Percentiles rank a stretch among this genome's conserved stretches.
Conservation (phyloP, 2,888 invertebrate genomes). For the Eilema sororculum region DNA sequence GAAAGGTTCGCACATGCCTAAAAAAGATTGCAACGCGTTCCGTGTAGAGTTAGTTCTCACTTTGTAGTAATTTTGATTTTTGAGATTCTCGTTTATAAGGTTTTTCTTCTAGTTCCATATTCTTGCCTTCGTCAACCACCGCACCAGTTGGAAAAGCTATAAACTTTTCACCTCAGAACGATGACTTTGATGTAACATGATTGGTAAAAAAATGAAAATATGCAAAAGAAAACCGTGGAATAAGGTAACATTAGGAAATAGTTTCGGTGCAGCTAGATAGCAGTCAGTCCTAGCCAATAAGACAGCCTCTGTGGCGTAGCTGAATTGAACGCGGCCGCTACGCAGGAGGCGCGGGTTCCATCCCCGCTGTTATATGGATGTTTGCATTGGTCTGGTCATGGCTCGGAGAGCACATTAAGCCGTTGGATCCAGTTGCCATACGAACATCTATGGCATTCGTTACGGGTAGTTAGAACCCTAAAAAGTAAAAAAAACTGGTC, state of each 20-base stretch:
- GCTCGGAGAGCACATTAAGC: too few species aligned
- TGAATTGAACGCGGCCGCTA: too few species aligned
- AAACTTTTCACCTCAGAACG: slow-evolving; percentile 1
- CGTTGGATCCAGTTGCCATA: too few species aligned
- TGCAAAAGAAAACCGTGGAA: slow-evolving; percentile 59
- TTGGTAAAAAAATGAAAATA: slow-evolving; percentile 56
- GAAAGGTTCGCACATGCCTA: too few species aligned
- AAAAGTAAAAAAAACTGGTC: too few species aligned
- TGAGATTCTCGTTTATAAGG: not conserved
- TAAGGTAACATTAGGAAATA: not conserved
- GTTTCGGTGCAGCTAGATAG: not conserved
- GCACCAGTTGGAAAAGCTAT: slow-evolving; percentile 16
- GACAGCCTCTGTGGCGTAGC: too few species aligned
- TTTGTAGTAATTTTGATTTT: too few species aligned
- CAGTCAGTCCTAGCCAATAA: not conserved
- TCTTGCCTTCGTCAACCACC: slow-evolving; percentile 1
- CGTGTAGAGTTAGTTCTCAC: not conserved
- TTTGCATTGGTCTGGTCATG: too few species aligned
- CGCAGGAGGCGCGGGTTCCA: too few species aligned
- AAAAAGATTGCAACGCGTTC: slow-evolving; percentile 4
- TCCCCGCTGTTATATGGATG: too few species aligned
- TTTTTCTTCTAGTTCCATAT: slow-evolving; percentile 6
- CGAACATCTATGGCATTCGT: too few species aligned
- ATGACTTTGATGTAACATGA: slow-evolving; percentile 57
- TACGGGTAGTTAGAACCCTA: too few species aligned